A percentile compares a stretch with the other conserved stretches of the same genome.
These are phyloP conservation scores for Thalassophryne amazonica DNA, from an alignment of 2,797 vertebrate genomes.

Conservation along the genomic window DNA sequence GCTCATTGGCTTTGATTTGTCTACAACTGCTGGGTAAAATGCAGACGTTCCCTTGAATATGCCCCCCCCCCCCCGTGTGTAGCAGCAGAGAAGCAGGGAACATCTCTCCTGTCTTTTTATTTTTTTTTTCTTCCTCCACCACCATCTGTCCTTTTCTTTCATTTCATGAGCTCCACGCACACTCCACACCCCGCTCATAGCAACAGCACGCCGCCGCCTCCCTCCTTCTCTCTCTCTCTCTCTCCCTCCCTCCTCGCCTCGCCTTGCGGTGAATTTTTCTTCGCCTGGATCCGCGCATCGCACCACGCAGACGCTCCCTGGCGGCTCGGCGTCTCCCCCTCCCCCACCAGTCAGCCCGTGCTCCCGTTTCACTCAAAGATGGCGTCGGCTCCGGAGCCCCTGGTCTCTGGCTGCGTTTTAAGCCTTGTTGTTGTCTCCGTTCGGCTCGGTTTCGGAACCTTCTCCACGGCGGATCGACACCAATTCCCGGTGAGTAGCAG, in stretches of 20 bases:
- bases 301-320: slow-evolving; percentile 81
- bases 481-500: slow-evolving; percentile 76
- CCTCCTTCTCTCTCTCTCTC: too few species aligned
- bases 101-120: slow-evolving; percentile 61
- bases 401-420: slow-evolving; percentile 81
- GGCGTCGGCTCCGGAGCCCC: slow-evolving; percentile 81
- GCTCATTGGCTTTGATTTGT: slow-evolving; percentile 72
- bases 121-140: slow-evolving; percentile 44
- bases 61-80: slow-evolving; percentile 33
- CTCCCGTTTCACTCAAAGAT: slow-evolving; percentile 87
- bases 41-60: slow-evolving; percentile 74
- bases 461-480: slow-evolving; percentile 67
- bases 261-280: slow-evolving; percentile 68
- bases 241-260: slow-evolving; percentile 34
- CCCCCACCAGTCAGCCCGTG: slow-evolving; percentile 77
- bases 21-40: slow-evolving; percentile 54
- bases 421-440: slow-evolving; percentile 83
- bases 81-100: slow-evolving; percentile 62
- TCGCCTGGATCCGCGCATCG: slow-evolving; percentile 58
- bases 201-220: slow-evolving; percentile 67
- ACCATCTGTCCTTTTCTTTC: slow-evolving; percentile 84
- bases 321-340: slow-evolving; percentile 73
- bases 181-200: slow-evolving; percentile 80
- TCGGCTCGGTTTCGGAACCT: slow-evolving; percentile 68
- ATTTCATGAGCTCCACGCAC: slow-evolving; percentile 76